Conservation (phyloP, 37 sponge, comb jelly and placozoan species). For the Sycon ciliatum region DNA sequence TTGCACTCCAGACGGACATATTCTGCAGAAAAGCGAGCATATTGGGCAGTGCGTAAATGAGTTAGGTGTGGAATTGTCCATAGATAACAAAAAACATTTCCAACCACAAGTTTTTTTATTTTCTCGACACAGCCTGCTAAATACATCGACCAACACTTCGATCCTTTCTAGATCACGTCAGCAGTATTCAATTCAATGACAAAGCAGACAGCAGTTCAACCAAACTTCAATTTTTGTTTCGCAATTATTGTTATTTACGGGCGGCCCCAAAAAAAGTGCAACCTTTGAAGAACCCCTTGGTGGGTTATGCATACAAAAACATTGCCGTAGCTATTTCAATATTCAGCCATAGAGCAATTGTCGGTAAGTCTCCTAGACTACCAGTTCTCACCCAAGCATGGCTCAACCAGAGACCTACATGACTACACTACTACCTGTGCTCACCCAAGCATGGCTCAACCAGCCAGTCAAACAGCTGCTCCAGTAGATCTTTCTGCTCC, state of each 20-base stretch:
- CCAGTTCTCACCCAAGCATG: slow-evolving; percentile 39
- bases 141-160: too few species aligned
- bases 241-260: too few species aligned
- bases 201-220: not conserved
- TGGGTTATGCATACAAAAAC: not conserved
- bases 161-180: too few species aligned
- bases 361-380: not conserved
- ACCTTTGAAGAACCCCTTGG: not conserved
- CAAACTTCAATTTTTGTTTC: too few species aligned
- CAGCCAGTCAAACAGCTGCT: slow-evolving; percentile 68
- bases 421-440: not conserved
- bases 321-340: too few species aligned
- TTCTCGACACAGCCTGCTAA: too few species aligned
- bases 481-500: slow-evolving; percentile 50
- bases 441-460: slow-evolving; percentile 64
- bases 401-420: slow-evolving; percentile 76
- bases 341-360: too few species aligned
- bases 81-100: not conserved
- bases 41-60: too few species aligned
- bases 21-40: too few species aligned
- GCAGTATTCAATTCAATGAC: too few species aligned
- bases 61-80: too few species aligned
- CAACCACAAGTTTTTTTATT: not conserved
- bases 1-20: slow-evolving; percentile 76
- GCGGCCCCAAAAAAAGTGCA: not conserved